Evolutionary conservation across 2,888 invertebrate species (phyloP).

Genomic region (Diplazon laetatorius): DNA sequence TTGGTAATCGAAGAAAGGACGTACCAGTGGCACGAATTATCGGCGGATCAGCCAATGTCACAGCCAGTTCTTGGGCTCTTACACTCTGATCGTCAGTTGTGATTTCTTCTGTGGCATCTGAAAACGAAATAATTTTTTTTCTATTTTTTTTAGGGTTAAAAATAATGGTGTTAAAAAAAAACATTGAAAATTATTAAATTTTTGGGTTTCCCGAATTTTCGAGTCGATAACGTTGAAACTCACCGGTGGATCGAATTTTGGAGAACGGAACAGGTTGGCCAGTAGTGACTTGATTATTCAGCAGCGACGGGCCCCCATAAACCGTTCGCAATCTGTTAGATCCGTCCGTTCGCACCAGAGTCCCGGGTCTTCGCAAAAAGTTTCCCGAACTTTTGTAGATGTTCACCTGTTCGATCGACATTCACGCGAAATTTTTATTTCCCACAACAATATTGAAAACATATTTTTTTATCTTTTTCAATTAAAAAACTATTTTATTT

Average conservation of each 20-base stretch:
- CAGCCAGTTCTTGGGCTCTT: conserved; percentile 78
- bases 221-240: conserved; percentile 1
- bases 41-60: conserved; percentile 77
- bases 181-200: no score
- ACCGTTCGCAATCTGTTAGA: conserved; percentile 38
- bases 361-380: conserved; percentile 68
- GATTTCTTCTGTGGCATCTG: conserved; percentile 33
- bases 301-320: conserved; percentile 1
- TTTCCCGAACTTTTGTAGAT: conserved; percentile 67
- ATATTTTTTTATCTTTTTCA: no score
- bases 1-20: conserved; percentile 54
- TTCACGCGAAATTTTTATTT: conserved; percentile 26
- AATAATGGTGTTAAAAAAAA: no score
- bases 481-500: neutral
- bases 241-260: conserved; percentile 52
- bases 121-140: no score
- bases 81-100: conserved; percentile 75
- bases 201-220: no score
- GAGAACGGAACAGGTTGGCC: conserved; percentile 5
- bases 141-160: no score
- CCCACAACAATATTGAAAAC: no score
- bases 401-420: conserved; percentile 74
- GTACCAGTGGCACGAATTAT: conserved; percentile 69
- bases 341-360: conserved; percentile 64
- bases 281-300: neutral